A percentile compares a stretch with the other conserved stretches of the same genome.
These are phyloP conservation scores for Sebastes matsubarae DNA, from an alignment of 2,797 vertebrate species.

Conservation along the genomic window DNA sequence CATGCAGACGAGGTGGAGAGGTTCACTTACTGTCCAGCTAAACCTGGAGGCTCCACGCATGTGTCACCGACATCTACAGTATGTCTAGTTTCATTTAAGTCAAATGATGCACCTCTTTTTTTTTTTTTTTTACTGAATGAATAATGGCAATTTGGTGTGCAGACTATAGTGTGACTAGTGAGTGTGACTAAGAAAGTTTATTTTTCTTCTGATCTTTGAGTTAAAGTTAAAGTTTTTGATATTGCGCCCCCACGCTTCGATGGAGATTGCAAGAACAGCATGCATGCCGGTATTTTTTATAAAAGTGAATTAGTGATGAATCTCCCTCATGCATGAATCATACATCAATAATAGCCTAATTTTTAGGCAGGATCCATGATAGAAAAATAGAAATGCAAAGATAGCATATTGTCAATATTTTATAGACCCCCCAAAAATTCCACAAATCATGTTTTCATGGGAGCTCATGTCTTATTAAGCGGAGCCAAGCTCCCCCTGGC, in stretches of 20 bases:
- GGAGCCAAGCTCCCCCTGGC: not conserved
- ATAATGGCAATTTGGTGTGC: not conserved
- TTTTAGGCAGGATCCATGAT: not conserved
- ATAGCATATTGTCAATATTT: not conserved
- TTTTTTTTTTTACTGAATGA: not conserved
- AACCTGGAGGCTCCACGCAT: constrained; percentile 9
- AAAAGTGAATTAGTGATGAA: not conserved
- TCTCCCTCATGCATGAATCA: not conserved
- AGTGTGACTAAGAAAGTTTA: not conserved
- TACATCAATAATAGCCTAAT: not conserved
- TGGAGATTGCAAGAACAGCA: not conserved
- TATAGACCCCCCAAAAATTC: not conserved
- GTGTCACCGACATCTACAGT: constrained; percentile 17
- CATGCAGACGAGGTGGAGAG: constrained; percentile 26
- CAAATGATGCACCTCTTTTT: not conserved
- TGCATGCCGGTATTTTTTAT: not conserved
- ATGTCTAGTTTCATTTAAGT: not conserved
- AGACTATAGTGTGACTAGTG: not conserved
- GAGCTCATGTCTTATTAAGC: not conserved
- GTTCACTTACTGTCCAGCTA: constrained; percentile 28
- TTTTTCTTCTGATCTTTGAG: not conserved
- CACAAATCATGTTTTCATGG: not conserved
- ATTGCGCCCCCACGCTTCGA: not conserved
- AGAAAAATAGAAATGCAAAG: not conserved
- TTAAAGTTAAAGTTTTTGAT: not conserved